Percentiles rank a stretch among this genome's conserved stretches.
phyloP scores from a whole-genome alignment of 2,888 invertebrate genomes.

The Limnephilus lunatus region DNA sequence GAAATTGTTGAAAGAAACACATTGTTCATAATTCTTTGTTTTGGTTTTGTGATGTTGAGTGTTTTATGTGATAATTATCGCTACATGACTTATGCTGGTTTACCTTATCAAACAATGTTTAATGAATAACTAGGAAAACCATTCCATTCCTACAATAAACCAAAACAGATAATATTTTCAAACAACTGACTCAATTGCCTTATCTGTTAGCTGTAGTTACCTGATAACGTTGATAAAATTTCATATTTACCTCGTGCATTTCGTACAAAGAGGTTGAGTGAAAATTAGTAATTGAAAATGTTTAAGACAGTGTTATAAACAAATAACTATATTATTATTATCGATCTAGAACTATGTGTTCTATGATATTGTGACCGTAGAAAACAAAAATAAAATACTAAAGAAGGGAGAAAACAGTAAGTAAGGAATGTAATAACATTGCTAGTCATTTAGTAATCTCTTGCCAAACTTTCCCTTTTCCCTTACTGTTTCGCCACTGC shows the following conservation, averaged over 20 bases:
- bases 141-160: background rate
- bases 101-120: background rate
- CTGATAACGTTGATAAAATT: background rate
- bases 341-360: too few relatives aligned
- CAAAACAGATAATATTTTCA: background rate
- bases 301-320: background rate
- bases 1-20: too few relatives aligned
- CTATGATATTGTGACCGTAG: background rate
- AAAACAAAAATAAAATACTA: background rate
- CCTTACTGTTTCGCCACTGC: background rate
- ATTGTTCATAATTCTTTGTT: too few relatives aligned
- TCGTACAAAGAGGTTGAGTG: background rate
- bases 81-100: background rate
- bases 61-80: background rate
- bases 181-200: background rate
- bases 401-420: background rate
- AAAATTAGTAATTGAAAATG: background rate
- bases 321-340: background rate
- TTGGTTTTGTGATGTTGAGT: background rate
- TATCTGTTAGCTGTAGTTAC: background rate
- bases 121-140: background rate
- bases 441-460: background rate
- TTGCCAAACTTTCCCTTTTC: background rate
- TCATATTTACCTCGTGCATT: background rate
- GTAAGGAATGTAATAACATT: background rate